These are phyloP conservation scores for Metopia argyrocephala DNA, from an alignment of 2,888 invertebrate species.

Conservation along the genomic window DNA sequence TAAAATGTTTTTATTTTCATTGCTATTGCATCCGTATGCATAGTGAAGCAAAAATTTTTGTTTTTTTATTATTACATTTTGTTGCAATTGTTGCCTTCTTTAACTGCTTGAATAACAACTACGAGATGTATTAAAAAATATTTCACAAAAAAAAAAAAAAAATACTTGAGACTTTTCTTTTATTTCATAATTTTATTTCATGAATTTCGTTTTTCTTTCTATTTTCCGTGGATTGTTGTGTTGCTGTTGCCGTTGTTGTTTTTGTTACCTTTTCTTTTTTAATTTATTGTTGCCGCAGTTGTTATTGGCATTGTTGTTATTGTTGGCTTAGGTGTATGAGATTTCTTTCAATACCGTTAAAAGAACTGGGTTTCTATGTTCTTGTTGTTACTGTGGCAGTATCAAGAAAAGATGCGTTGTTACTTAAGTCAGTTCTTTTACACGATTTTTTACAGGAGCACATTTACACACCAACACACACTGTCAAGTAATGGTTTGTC, in stretches of 20 bases:
- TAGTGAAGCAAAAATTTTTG: constrained; percentile 21
- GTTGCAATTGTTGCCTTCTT: neutral
- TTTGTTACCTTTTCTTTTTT: constrained; percentile 1
- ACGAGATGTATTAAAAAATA: constrained; percentile 57
- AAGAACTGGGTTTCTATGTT: constrained; percentile 38
- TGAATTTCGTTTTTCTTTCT: neutral
- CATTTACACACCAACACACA: neutral
- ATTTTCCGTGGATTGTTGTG: too few relatives aligned
- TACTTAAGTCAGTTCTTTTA: constrained; percentile 57
- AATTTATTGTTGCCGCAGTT: constrained; percentile 1
- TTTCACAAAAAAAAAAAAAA: constrained; percentile 50
- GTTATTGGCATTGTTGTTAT: neutral
- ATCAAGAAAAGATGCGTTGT: constrained; percentile 39
- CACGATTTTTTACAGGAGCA: constrained; percentile 46
- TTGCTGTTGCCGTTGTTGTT: neutral
- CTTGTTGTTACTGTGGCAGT: constrained; percentile 26
- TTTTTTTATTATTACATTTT: neutral
- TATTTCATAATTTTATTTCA: neutral
- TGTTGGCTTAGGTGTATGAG: constrained; percentile 4
- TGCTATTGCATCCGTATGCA: too few relatives aligned
- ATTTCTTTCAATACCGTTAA: constrained; percentile 32
- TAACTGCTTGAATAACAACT: neutral
- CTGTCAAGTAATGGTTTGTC: neutral
- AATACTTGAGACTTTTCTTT: constrained; percentile 52
- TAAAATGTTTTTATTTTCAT: too few relatives aligned